phyloP scores from a whole-genome alignment of 1,140 invertebrate species.

The Eciton burchellii region DNA sequence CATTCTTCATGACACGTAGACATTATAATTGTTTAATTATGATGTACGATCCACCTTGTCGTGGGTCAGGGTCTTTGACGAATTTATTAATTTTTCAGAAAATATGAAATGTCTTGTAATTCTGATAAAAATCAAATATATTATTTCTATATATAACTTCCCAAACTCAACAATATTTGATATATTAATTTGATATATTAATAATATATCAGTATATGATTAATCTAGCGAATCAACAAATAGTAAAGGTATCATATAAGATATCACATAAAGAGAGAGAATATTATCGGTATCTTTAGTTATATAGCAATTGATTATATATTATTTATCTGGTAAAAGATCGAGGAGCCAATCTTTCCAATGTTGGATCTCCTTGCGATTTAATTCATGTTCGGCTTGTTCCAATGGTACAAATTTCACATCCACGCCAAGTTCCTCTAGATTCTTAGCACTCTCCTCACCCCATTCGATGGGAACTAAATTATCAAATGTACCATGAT shows the following conservation, averaged over 20 bases:
- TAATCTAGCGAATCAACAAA: too few relatives aligned
- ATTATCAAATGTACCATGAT: slow-evolving; percentile 84
- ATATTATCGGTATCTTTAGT: slow-evolving; percentile 3
- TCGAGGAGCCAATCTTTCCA: slow-evolving; percentile 71
- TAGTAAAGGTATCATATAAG: too few relatives aligned
- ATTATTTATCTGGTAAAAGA: slow-evolving; percentile 62
- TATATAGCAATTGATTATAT: slow-evolving; percentile 2
- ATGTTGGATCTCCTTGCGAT: slow-evolving; percentile 81
- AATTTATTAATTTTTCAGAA: background rate
- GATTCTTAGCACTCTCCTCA: slow-evolving; percentile 82
- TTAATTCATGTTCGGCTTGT: slow-evolving; percentile 87
- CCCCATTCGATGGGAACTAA: slow-evolving; percentile 87
- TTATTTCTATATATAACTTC: slow-evolving; percentile 2
- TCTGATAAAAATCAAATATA: background rate
- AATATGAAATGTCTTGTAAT: background rate
- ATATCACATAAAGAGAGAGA: background rate
- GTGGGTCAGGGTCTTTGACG: background rate
- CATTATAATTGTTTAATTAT: slow-evolving; percentile 11
- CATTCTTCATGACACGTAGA: slow-evolving; percentile 13
- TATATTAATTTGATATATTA: background rate
- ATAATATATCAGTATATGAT: background rate
- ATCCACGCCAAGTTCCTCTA: slow-evolving; percentile 84
- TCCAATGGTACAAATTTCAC: slow-evolving; percentile 84
- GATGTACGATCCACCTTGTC: background rate
- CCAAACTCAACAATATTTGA: slow-evolving; percentile 17